phyloP scores from a whole-genome alignment of 2,888 invertebrate species.

The Synanthedon vespiformis region DNA sequence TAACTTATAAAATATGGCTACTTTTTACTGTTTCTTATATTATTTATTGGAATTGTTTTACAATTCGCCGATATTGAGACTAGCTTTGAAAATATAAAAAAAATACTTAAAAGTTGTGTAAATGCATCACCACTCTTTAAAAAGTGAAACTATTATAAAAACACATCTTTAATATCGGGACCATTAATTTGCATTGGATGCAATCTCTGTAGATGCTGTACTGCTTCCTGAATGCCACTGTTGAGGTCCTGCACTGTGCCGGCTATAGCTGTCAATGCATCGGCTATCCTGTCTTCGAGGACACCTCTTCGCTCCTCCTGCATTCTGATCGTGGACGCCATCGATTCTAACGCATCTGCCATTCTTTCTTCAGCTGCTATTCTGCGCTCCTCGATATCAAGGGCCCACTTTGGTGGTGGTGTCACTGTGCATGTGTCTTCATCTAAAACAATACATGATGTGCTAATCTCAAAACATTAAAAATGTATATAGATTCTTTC shows the following conservation, averaged over 20 bases:
- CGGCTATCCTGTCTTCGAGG: slow-evolving; percentile 38
- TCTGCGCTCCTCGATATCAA: slow-evolving; percentile 48
- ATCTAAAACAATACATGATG: slow-evolving; percentile 36
- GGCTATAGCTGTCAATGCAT: slow-evolving; percentile 37
- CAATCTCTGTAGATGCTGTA: slow-evolving; percentile 27
- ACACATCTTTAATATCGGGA: neutral
- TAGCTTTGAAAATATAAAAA: no score
- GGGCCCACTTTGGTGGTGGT: slow-evolving; percentile 53
- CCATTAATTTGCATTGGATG: neutral
- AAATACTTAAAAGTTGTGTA: no score
- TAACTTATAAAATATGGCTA: no score
- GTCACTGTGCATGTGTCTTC: slow-evolving; percentile 19
- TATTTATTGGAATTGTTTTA: no score
- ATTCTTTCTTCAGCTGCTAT: slow-evolving; percentile 49
- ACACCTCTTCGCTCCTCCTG: slow-evolving; percentile 39
- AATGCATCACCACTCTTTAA: no score
- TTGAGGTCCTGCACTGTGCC: slow-evolving; percentile 46
- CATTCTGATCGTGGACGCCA: slow-evolving; percentile 32
- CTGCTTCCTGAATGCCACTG: slow-evolving; percentile 38
- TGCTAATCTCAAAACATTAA: no score
- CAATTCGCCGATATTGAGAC: no score
- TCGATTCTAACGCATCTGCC: slow-evolving; percentile 45
- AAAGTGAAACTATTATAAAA: neutral
- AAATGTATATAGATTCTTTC: no score
- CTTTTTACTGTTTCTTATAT: no score